phyloP scores from a whole-genome alignment of 2,113 vertebrate genomes.

The Hylia prasina region DNA sequence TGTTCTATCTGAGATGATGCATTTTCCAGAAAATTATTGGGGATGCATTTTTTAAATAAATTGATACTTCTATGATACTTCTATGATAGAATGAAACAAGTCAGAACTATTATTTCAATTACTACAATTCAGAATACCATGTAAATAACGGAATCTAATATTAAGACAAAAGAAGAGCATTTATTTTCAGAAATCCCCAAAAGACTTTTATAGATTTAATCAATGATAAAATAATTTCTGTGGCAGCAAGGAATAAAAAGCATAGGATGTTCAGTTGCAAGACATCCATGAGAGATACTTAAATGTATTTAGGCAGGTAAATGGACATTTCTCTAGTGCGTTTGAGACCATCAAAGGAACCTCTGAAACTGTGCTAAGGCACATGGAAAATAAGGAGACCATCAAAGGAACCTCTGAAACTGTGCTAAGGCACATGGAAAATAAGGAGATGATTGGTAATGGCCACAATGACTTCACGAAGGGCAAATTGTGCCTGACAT shows the following conservation, averaged over 20 bases:
- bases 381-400: background rate
- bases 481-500: background rate
- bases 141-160: background rate
- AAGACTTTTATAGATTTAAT: background rate
- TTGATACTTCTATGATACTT: background rate
- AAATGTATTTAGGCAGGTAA: background rate
- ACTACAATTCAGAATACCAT: background rate
- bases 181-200: background rate
- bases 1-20: background rate
- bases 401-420: background rate
- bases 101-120: background rate
- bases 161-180: background rate
- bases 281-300: background rate
- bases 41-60: background rate
- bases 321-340: accelerated
- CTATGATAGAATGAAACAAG: background rate
- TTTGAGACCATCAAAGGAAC: background rate
- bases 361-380: background rate
- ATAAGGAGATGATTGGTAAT: background rate
- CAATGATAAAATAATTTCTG: background rate
- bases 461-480: background rate
- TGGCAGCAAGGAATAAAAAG: background rate
- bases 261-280: background rate
- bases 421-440: background rate
- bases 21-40: background rate